Evolutionary conservation across 2,113 vertebrate species (phyloP).

Genomic region (Proteles cristata): DNA sequence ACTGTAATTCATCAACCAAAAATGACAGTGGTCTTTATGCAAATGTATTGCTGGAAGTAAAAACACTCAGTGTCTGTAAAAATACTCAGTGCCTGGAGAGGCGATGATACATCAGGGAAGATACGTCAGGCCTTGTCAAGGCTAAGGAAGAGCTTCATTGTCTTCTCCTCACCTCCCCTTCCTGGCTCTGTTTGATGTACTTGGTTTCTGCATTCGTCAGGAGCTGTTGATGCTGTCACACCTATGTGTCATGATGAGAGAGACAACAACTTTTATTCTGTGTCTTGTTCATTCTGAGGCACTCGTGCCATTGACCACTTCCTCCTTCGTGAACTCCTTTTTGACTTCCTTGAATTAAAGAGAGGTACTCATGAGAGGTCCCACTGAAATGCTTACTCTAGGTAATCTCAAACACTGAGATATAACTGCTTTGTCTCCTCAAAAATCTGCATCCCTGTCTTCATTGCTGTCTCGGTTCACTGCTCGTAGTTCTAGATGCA

Average conservation of each 20-base stretch:
- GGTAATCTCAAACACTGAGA: background rate
- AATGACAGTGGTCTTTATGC: background rate
- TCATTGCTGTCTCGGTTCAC: background rate
- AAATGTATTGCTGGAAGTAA: background rate
- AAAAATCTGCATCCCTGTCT: background rate
- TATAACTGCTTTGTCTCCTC: fast-evolving
- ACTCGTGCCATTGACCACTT: background rate
- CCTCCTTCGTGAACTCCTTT: background rate
- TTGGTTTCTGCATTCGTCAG: background rate
- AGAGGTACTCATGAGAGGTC: background rate
- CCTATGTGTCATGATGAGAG: background rate
- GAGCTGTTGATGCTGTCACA: background rate
- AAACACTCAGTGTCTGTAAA: background rate
- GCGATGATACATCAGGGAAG: background rate
- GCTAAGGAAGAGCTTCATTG: background rate
- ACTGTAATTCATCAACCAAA: background rate
- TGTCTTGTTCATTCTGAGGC: background rate
- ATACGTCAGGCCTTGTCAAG: background rate
- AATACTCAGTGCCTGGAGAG: background rate
- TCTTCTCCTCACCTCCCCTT: background rate
- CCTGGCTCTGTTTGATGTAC: background rate
- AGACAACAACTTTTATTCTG: background rate
- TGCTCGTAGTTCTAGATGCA: background rate
- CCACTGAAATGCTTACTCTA: background rate
- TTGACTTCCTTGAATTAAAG: background rate